Base-by-base conservation (phyloP, 2,113 vertebrate genomes). In the Columba livia region DNA sequence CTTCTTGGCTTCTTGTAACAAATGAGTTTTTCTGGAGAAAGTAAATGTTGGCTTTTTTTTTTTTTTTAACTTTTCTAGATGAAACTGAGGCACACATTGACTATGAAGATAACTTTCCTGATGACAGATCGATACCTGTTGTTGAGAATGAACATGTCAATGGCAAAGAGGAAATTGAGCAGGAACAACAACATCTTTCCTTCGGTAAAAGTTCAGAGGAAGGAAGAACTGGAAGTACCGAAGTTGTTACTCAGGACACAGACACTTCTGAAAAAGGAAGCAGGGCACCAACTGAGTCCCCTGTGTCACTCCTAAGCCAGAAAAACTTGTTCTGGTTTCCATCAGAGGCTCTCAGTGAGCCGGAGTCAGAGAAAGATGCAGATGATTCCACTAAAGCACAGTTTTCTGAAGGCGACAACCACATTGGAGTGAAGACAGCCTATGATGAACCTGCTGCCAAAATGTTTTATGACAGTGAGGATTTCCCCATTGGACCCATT, bases 281-380 rank as follows among this genome's bases (percentile, higher is more conserved):
- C 82, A 94, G 48, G 16, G 85, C 89, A 88, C 96, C 97, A 79
- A 98, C 98, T 13, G 98, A 98, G 42, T 98, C 98, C 31, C 98
- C 99, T 0, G 97, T 99, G 44, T 98, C 99, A 69, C 94, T 97
- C 31, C 96, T 98, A 42, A 99, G 98, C 79, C 98, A 98, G 90
- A 99, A 99, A 93, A 98, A 99, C 84, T 96, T 98, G 54, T 98
- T 99, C 96, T 99, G 99, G 99, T 98, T 99, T 90, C 98, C 99
- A 9, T 98, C 98, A 14, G 98, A 99, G 94, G 95, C 97, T 56
- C 98, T 99, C 85, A 97, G 98, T 60, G 97, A 98, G 38, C 93
- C 97, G 3, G 91, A 96, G 44, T 90, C 97, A 48, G 96, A 96
- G 48, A 97, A 97, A 87, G 95, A 93, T 28, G 65, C 58, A 57